Base-by-base conservation (phyloP, 1,140 invertebrate genomes). In the Drepana arcuata region DNA sequence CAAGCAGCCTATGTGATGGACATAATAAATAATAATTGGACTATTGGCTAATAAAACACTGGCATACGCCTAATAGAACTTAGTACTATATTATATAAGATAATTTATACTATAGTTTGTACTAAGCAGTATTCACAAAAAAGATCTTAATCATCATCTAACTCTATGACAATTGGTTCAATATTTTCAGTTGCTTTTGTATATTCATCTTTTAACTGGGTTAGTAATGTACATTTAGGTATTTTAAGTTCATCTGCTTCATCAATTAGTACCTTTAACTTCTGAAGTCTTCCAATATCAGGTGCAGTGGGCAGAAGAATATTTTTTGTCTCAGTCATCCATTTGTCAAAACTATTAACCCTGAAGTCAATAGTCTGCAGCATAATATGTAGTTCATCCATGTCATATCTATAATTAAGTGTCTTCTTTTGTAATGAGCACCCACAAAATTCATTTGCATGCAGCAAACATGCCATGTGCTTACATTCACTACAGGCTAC, bases 331-430 rank as follows among this genome's bases (percentile, higher is more conserved):
- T 91, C 91, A 7, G 88, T 87, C 15, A 92, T 89, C 96, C 96
- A 99, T 35, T 91, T 92, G 69, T 97, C 95, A 86, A 96, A 97
- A 16, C 91, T 93, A 71, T 96, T 93, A 1, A 95, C 94, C 65
- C 95, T 91, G 2, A 91, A 85, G 84, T 97, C 95, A n/a, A 99
- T 83, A 32, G 92, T 91, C 62, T 93, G 88, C 44, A 98, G 74
- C 92, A 98, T 95, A 38, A 91, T 87, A 24, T 94, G 91, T 48
- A 98, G 83, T 80, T 99, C 96, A 83, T 98, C 95, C 48, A 98
- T 85, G 0, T 95, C 97, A 81, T 97, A 98, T 0, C 96, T 89
- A 84, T 96, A 97, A 49, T 85, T 85, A 13, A 98, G 78, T 11
- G 91, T 92, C 62, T 95, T 91, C 48, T 92, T 91, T 18, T 90